Percentiles rank a stretch among this genome's conserved stretches.
Evolutionary conservation across 2,113 vertebrate genomes (phyloP).

Genomic region (Ophiodon elongatus): DNA sequence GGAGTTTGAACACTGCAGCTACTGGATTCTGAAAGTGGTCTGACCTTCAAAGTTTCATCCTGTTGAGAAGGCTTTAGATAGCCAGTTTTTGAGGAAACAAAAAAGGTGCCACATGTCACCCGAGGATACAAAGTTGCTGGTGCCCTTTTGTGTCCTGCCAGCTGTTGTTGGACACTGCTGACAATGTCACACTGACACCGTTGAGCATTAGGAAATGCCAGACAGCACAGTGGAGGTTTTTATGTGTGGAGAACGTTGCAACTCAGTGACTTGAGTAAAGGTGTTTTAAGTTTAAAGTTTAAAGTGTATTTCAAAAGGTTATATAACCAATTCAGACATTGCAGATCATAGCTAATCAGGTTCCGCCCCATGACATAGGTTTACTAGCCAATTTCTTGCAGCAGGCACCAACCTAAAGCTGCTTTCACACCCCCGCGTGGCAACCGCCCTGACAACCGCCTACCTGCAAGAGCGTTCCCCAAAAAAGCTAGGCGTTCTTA

Average conservation of each 20-base stretch:
- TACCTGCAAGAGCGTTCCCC: too few species aligned
- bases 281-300: neutral
- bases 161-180: slow-evolving; percentile 39
- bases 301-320: neutral
- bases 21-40: slow-evolving; percentile 59
- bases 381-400: neutral
- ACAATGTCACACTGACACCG: slow-evolving; percentile 47
- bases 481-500: too few species aligned
- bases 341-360: slow-evolving; percentile 2
- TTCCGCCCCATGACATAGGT: neutral
- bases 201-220: slow-evolving; percentile 49
- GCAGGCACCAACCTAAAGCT: neutral
- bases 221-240: slow-evolving; percentile 19
- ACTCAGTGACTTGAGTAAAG: slow-evolving; percentile 1
- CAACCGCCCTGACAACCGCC: neutral
- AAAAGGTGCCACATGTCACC: slow-evolving; percentile 52
- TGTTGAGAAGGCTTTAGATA: slow-evolving; percentile 38
- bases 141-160: slow-evolving; percentile 60
- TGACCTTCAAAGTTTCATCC: slow-evolving; percentile 75
- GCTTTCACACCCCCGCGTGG: neutral
- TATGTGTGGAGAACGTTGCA: slow-evolving; percentile 7
- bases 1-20: slow-evolving; percentile 28
- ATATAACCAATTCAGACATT: neutral
- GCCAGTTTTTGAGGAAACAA: slow-evolving; percentile 36
- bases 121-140: slow-evolving; percentile 26